Evolutionary conservation across 1,140 invertebrate genomes (phyloP).

Genomic region (Thaumetopoea pityocampa): DNA sequence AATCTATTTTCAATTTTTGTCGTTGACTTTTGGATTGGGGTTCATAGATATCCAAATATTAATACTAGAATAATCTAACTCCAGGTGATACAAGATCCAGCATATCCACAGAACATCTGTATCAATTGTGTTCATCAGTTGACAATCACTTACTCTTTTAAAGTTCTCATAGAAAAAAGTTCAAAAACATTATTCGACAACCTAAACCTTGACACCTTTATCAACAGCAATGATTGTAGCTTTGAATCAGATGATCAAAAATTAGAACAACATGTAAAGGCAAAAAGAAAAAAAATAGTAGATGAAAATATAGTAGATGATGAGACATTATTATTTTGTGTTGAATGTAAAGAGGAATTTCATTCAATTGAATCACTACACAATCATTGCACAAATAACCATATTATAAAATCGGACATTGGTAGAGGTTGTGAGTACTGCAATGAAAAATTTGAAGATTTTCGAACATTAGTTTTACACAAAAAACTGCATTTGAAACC

Average conservation of each 20-base stretch:
- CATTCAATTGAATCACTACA: constrained; percentile 39
- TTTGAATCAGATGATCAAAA: constrained; percentile 48
- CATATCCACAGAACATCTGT: constrained; percentile 57
- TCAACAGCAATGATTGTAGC: constrained; percentile 39
- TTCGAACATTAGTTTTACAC: constrained; percentile 58
- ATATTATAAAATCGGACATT: constrained; percentile 41
- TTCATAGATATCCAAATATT: too few relatives aligned
- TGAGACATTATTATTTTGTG: constrained; percentile 46
- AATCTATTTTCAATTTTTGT: constrained; percentile 5
- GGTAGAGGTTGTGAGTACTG: constrained; percentile 70
- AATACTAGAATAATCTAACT: constrained; percentile 20
- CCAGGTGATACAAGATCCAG: constrained; percentile 42
- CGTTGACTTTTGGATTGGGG: not conserved
- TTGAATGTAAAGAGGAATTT: constrained; percentile 60
- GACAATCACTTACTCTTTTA: constrained; percentile 65
- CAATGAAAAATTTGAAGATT: constrained; percentile 67
- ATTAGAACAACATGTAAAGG: constrained; percentile 21
- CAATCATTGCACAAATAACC: constrained; percentile 51
- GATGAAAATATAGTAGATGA: constrained; percentile 21
- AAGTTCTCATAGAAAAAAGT: constrained; percentile 56
- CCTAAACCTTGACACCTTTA: constrained; percentile 27
- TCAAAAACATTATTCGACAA: constrained; percentile 46
- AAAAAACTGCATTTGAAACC: constrained; percentile 63
- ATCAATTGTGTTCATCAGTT: constrained; percentile 64
- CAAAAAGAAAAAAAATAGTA: constrained; percentile 17